Conservation (phyloP, 2,797 vertebrate species). For the Tarsius wallacei region DNA sequence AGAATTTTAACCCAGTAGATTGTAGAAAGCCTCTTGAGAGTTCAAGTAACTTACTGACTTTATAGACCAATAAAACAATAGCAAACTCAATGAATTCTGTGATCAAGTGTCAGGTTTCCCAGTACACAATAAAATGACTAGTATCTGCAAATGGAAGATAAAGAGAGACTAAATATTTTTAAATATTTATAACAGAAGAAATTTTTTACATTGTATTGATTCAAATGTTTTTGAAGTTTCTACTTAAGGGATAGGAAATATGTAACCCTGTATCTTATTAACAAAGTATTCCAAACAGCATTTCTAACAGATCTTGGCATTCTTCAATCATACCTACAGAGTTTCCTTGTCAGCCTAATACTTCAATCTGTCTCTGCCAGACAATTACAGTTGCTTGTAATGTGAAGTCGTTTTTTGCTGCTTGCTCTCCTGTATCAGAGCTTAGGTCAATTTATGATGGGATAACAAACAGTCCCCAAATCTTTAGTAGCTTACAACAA, state of each 20-base stretch:
- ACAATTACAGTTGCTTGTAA: not conserved
- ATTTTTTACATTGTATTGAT: constrained; percentile 45
- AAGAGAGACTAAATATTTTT: constrained; percentile 39
- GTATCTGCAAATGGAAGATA: constrained; percentile 25
- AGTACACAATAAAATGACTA: not conserved
- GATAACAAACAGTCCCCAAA: not conserved
- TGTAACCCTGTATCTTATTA: not conserved
- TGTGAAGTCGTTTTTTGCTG: not conserved
- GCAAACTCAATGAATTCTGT: constrained; percentile 16
- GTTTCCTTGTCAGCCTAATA: constrained; percentile 20
- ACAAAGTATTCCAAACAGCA: not conserved
- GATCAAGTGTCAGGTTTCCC: not conserved
- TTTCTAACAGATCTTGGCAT: constrained; percentile 1
- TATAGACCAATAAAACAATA: not conserved
- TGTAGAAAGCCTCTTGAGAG: not conserved
- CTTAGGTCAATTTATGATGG: not conserved
- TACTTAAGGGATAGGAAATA: not conserved
- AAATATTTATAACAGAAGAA: constrained; percentile 38
- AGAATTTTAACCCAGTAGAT: not conserved
- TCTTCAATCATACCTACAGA: not conserved
- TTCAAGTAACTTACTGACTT: not conserved
- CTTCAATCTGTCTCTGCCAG: not conserved
- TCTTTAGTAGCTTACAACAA: not conserved
- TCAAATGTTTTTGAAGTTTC: constrained; percentile 7
- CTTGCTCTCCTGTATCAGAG: not conserved